phyloP scores from a whole-genome alignment of 2,797 vertebrate species.

The Darevskia nairensis region DNA sequence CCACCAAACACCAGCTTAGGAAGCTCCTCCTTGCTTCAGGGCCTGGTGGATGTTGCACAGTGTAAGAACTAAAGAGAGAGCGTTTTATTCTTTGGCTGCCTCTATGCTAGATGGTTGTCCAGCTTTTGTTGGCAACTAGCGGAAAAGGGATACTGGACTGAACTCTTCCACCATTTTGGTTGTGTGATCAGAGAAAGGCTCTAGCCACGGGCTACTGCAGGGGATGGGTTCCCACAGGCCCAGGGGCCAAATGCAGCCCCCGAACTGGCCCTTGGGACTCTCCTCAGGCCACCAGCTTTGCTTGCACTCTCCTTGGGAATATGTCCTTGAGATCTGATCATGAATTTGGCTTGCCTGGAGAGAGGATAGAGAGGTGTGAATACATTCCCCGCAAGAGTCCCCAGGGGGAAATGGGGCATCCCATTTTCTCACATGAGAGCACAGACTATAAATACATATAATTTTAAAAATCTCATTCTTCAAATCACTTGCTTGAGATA shows the following conservation, averaged over 20 bases:
- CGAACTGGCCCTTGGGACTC: too few relatives aligned
- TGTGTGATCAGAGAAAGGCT: neutral
- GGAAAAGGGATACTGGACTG: fast-evolving
- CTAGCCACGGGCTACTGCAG: too few relatives aligned
- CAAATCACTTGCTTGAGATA: neutral
- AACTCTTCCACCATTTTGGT: neutral
- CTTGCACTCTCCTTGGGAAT: too few relatives aligned
- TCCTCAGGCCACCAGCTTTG: too few relatives aligned
- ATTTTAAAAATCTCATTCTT: neutral
- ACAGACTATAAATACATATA: too few relatives aligned
- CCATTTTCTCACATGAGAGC: too few relatives aligned
- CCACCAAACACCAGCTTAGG: neutral
- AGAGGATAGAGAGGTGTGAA: too few relatives aligned
- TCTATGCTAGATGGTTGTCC: neutral
- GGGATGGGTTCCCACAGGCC: neutral
- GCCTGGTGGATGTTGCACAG: neutral
- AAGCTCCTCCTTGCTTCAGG: neutral
- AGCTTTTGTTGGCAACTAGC: fast-evolving
- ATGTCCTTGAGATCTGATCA: too few relatives aligned
- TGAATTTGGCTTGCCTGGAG: too few relatives aligned
- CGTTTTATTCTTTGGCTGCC: fast-evolving
- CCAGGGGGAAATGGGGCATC: too few relatives aligned
- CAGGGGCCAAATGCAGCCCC: neutral
- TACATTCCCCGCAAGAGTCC: too few relatives aligned
- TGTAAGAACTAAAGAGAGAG: too few relatives aligned